phyloP scores from a whole-genome alignment of 1,140 invertebrate genomes.

The Aphelinus atriplicis region DNA sequence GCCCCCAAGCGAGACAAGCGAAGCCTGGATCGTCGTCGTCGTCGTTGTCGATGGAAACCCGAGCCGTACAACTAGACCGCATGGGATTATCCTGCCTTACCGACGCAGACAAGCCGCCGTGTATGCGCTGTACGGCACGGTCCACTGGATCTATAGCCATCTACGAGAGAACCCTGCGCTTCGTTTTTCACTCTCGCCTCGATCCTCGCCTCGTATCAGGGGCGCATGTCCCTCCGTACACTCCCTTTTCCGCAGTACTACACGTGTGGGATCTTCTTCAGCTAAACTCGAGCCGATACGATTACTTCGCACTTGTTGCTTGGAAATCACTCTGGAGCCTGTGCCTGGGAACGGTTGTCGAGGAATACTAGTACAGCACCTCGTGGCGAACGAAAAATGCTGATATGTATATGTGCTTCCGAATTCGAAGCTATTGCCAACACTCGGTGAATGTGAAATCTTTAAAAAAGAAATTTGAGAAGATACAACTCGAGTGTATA shows the following conservation, averaged over 20 bases:
- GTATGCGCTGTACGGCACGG: background rate
- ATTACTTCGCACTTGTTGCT: background rate
- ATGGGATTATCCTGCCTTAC: conserved; percentile 49
- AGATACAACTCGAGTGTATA: too few relatives aligned
- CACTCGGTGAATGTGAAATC: too few relatives aligned
- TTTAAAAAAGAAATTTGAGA: too few relatives aligned
- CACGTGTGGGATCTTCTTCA: background rate
- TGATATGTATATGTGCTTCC: too few relatives aligned
- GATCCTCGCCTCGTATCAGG: background rate
- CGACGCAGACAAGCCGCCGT: conserved; percentile 30
- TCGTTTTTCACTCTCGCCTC: background rate
- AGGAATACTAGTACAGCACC: too few relatives aligned
- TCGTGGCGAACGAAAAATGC: too few relatives aligned
- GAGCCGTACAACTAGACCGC: conserved; percentile 33
- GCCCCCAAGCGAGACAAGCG: background rate
- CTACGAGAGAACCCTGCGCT: background rate
- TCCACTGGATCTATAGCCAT: too few relatives aligned
- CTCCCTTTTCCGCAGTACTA: background rate
- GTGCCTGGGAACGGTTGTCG: too few relatives aligned
- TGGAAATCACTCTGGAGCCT: too few relatives aligned
- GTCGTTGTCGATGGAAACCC: conserved; percentile 1
- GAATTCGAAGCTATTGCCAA: too few relatives aligned
- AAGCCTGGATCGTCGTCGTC: background rate
- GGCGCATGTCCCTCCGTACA: background rate
- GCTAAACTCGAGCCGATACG: background rate